Evolutionary conservation across 2,113 vertebrate species (phyloP).

Genomic region (Alosa alosa): DNA sequence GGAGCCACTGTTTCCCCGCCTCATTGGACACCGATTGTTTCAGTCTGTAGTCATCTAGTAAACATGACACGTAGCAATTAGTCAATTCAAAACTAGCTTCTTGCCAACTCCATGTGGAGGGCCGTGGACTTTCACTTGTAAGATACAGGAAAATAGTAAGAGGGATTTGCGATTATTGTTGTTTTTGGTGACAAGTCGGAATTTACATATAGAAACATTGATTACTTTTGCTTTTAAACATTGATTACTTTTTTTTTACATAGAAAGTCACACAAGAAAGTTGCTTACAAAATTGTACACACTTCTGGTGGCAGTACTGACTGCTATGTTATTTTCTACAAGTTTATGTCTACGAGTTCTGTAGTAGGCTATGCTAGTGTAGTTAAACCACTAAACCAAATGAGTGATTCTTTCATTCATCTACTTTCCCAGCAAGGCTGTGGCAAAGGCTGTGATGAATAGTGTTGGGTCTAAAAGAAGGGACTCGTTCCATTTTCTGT

Average conservation of each 20-base stretch:
- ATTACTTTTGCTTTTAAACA: too few species aligned
- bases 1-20: conserved; percentile 76
- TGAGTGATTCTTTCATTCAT: background rate
- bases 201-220: background rate
- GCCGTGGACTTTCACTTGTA: background rate
- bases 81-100: background rate
- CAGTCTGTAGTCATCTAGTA: background rate
- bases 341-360: background rate
- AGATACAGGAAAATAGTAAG: background rate
- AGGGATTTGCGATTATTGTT: background rate
- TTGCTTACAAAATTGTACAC: background rate
- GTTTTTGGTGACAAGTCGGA: background rate
- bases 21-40: conserved; percentile 42
- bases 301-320: background rate
- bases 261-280: background rate
- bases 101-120: background rate
- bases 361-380: background rate
- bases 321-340: background rate
- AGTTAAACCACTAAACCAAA: background rate
- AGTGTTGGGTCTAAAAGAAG: background rate
- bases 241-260: background rate
- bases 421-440: background rate
- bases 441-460: background rate
- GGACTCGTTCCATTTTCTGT: background rate
- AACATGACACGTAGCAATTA: background rate